Conservation (phyloP, 2,113 vertebrate species). For the Plecotus auritus region DNA sequence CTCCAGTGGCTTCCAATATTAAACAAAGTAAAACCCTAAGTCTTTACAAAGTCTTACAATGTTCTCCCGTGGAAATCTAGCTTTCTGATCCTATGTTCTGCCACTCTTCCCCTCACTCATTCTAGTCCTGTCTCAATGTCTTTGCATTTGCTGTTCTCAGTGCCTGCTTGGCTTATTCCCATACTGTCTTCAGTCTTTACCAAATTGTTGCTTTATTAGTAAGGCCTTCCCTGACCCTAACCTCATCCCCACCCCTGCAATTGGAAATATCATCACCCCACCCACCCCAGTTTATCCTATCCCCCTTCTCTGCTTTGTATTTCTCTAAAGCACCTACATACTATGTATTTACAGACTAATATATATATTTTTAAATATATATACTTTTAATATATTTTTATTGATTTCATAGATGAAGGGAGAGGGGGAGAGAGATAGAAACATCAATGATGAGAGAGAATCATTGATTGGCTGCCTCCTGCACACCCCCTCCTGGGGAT, state of each 20-base stretch:
- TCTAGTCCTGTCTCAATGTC: neutral
- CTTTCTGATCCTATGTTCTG: neutral
- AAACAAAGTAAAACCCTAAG: neutral
- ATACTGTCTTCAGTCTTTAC: neutral
- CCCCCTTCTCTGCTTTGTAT: neutral
- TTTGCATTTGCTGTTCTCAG: neutral
- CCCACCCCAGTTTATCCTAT: neutral
- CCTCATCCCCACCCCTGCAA: neutral
- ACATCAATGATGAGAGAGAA: too few relatives aligned
- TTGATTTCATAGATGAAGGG: too few relatives aligned
- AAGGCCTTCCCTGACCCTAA: neutral
- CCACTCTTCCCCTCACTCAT: neutral
- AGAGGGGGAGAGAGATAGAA: too few relatives aligned
- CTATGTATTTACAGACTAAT: neutral
- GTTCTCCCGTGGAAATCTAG: neutral
- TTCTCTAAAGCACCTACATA: neutral
- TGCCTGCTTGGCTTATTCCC: neutral
- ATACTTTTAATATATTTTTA: neutral
- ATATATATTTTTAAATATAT: neutral
- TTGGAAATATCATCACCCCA: neutral
- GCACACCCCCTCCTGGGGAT: too few relatives aligned
- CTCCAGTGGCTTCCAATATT: neutral
- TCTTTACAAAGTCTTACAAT: neutral
- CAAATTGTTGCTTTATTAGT: neutral
- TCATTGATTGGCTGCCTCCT: too few relatives aligned